Conservation (phyloP, 1,140 invertebrate genomes). For the Saccostrea glomerata region DNA sequence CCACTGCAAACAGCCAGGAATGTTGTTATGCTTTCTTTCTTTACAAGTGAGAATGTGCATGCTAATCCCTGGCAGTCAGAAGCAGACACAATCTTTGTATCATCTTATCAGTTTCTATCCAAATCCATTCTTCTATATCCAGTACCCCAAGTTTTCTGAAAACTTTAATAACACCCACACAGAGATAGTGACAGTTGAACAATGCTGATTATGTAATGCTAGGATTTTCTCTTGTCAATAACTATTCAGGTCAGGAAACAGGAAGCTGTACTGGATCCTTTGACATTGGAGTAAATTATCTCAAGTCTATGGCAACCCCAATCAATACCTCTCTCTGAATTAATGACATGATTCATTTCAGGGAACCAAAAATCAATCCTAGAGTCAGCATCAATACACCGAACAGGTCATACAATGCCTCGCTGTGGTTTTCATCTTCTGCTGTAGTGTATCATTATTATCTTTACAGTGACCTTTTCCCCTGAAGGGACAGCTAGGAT, state of each 20-base stretch:
- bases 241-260: conserved; percentile 18
- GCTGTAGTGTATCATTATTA: too few species aligned
- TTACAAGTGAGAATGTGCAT: conserved; percentile 27
- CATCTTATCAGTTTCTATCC: neutral
- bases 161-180: neutral
- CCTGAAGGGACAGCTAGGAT: too few species aligned
- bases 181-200: neutral
- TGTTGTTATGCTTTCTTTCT: conserved; percentile 16
- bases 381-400: too few species aligned
- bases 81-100: neutral
- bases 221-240: conserved; percentile 17
- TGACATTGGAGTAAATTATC: conserved; percentile 1
- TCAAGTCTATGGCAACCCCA: neutral
- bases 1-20: conserved; percentile 18
- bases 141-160: neutral
- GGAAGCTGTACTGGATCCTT: neutral
- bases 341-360: conserved; percentile 21
- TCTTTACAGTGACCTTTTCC: too few species aligned
- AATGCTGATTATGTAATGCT: neutral
- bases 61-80: neutral
- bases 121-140: neutral
- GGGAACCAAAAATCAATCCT: neutral
- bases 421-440: too few species aligned
- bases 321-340: neutral
- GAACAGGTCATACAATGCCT: too few species aligned